Conservation (phyloP, 64 coral and sea anemone species). For the Dendrophyllia cribrosa region DNA sequence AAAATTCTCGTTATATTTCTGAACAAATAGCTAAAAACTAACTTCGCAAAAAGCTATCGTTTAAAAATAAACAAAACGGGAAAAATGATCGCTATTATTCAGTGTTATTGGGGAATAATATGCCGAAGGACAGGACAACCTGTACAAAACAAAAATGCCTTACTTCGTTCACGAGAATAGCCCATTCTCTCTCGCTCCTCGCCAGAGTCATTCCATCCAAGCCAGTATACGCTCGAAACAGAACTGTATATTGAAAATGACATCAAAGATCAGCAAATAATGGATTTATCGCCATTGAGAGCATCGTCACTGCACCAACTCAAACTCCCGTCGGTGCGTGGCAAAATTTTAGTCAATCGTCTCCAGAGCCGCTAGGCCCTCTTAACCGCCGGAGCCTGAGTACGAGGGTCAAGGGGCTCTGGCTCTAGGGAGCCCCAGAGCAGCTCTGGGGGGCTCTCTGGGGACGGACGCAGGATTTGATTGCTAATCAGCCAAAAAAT, state of each 20-base stretch:
- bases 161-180: constrained; percentile 95
- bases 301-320: not conserved
- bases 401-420: too few relatives aligned
- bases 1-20: too few relatives aligned
- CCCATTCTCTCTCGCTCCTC: constrained; percentile 95
- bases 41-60: too few relatives aligned
- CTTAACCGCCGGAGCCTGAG: too few relatives aligned
- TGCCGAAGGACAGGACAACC: not conserved
- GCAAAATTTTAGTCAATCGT: not conserved
- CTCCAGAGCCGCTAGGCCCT: too few relatives aligned
- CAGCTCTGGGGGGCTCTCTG: too few relatives aligned
- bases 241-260: too few relatives aligned
- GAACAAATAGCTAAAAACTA: too few relatives aligned
- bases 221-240: not conserved
- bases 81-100: too few relatives aligned
- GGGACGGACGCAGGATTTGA: too few relatives aligned
- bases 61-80: not conserved
- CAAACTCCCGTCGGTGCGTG: not conserved
- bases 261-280: constrained; percentile 6
- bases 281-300: not conserved
- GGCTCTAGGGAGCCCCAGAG: too few relatives aligned
- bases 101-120: not conserved
- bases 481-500: too few relatives aligned
- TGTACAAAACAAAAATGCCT: not conserved
- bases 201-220: constrained; percentile 85